Evolutionary conservation across 2,797 vertebrate genomes (phyloP).

Genomic region (Rachycentron canadum): DNA sequence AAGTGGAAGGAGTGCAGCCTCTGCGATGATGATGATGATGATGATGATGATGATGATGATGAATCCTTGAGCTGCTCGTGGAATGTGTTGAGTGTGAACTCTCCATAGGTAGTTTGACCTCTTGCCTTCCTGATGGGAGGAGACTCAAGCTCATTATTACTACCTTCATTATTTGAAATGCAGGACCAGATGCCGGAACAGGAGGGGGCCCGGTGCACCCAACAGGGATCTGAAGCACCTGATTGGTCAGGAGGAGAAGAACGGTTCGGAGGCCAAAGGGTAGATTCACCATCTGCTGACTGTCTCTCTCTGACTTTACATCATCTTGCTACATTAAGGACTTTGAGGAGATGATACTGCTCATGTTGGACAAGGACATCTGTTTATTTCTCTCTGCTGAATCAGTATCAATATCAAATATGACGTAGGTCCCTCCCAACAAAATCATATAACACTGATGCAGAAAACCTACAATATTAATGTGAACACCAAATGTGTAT

Average conservation of each 20-base stretch:
- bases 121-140: conserved; percentile 66
- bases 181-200: conserved; percentile 82
- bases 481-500: not conserved
- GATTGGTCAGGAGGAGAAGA: conserved; percentile 78
- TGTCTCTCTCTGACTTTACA: conserved; percentile 57
- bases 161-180: conserved; percentile 75
- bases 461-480: not conserved
- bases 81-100: conserved; percentile 69
- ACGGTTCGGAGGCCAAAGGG: conserved; percentile 78
- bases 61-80: conserved; percentile 42
- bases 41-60: conserved; percentile 18
- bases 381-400: not conserved
- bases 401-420: conserved; percentile 5
- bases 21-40: not conserved
- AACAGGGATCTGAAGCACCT: conserved; percentile 63
- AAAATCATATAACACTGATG: not conserved
- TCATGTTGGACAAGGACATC: conserved; percentile 16
- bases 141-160: conserved; percentile 80
- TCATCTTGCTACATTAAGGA: conserved; percentile 48
- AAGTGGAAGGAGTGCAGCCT: not conserved
- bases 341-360: conserved; percentile 22
- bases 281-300: conserved; percentile 82
- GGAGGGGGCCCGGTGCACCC: conserved; percentile 72
- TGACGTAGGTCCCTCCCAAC: not conserved
- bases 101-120: conserved; percentile 78